Percentiles rank a stretch among this genome's conserved stretches.
phyloP scores from a whole-genome alignment of 1,140 invertebrate genomes.

The Drosophila gunungcola region DNA sequence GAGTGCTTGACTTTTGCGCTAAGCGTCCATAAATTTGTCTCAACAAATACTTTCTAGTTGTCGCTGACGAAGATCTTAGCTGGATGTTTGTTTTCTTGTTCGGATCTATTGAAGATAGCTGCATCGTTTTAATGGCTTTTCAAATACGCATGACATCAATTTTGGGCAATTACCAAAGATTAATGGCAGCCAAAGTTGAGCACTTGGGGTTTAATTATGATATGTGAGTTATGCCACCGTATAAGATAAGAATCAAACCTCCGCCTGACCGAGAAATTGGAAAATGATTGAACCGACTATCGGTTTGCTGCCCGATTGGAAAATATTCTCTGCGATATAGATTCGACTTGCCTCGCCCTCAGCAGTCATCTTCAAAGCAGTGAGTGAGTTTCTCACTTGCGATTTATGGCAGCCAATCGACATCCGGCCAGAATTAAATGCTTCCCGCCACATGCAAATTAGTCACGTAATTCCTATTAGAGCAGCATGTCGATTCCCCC shows the following conservation, averaged over 20 bases:
- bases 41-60: conserved; percentile 65
- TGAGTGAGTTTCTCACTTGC: conserved; percentile 25
- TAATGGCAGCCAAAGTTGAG: conserved; percentile 65
- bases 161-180: conserved; percentile 77
- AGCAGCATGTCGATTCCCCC: conserved; percentile 48
- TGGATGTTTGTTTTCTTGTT: conserved; percentile 15
- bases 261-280: conserved; percentile 51
- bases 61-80: conserved; percentile 50
- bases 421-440: conserved; percentile 54
- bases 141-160: conserved; percentile 82
- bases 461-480: conserved; percentile 78
- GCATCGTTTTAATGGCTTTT: conserved; percentile 67
- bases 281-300: conserved; percentile 37
- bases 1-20: conserved; percentile 79
- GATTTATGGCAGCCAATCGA: conserved; percentile 56
- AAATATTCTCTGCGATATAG: conserved; percentile 2
- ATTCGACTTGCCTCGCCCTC: not conserved
- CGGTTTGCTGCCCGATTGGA: not conserved
- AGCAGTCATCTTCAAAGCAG: conserved; percentile 8
- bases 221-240: conserved; percentile 42
- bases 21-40: conserved; percentile 83
- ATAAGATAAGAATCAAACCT: conserved; percentile 43
- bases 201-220: conserved; percentile 61
- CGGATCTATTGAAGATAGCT: conserved; percentile 57
- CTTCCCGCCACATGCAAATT: conserved; percentile 50